Conservation (phyloP, 1,140 invertebrate species). For the Drosophila sturtevanti region DNA sequence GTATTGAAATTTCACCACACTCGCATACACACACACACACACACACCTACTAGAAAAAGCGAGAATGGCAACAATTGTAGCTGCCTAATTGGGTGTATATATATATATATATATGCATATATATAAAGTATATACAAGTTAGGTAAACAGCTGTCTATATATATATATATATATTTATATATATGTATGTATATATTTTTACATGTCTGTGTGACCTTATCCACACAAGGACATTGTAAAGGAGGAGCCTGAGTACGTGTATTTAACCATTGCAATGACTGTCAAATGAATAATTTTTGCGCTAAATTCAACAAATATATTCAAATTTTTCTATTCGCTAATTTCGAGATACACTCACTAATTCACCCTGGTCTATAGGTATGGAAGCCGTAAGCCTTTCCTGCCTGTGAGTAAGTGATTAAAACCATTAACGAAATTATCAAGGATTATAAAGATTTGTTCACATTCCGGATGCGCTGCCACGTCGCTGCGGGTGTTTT, state of each 20-base stretch:
- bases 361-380: neutral
- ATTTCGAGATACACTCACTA: neutral
- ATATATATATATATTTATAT: neutral
- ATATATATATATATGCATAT: conserved; percentile 30
- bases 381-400: conserved; percentile 51
- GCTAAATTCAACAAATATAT: conserved; percentile 26
- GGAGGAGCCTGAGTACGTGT: conserved; percentile 56
- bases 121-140: conserved; percentile 32
- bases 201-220: conserved; percentile 43
- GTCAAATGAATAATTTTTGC: conserved; percentile 36
- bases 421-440: conserved; percentile 82
- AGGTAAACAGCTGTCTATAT: conserved; percentile 58
- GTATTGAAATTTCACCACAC: neutral
- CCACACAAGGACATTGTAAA: conserved; percentile 47
- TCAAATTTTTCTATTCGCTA: conserved; percentile 32
- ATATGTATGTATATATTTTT: conserved; percentile 8
- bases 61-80: conserved; percentile 74
- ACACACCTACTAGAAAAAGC: neutral
- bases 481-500: conserved; percentile 59
- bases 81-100: conserved; percentile 75
- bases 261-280: conserved; percentile 59
- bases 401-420: conserved; percentile 73
- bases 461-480: conserved; percentile 56
- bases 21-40: neutral
- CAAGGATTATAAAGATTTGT: conserved; percentile 81